Percentiles rank a stretch among this genome's conserved stretches.
These are phyloP conservation scores for Leptobrachium ailaonicum DNA, from an alignment of 2,113 vertebrate genomes.

Conservation along the genomic window DNA sequence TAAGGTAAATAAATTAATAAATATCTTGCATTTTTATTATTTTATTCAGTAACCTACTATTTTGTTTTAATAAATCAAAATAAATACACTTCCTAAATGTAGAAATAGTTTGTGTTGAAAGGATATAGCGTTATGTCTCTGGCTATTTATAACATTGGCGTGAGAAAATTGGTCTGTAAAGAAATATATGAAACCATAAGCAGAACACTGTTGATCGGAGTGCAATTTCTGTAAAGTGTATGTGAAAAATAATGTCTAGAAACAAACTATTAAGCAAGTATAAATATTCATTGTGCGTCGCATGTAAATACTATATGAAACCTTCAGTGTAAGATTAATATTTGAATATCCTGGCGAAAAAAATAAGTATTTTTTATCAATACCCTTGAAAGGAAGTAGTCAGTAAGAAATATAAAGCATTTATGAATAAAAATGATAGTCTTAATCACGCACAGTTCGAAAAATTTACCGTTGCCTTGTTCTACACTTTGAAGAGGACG, in stretches of 20 bases:
- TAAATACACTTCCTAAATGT: not conserved
- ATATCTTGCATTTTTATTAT: no score
- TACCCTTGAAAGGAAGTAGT: conserved; percentile 9
- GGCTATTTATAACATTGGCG: not conserved
- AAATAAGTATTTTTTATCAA: no score
- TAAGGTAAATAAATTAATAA: no score
- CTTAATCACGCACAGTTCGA: conserved; percentile 37
- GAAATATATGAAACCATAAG: not conserved
- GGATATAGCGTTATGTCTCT: not conserved
- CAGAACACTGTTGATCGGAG: not conserved
- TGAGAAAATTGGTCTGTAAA: not conserved
- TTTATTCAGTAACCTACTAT: no score
- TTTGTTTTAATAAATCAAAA: not conserved
- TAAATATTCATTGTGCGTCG: not conserved
- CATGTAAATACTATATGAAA: not conserved
- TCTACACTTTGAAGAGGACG: conserved; percentile 31
- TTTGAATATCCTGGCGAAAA: not conserved
- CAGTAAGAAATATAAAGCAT: conserved; percentile 10
- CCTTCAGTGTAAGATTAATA: not conserved
- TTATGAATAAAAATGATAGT: conserved; percentile 45
- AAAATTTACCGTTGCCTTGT: conserved; percentile 30
- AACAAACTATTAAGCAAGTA: not conserved
- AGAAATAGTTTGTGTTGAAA: not conserved
- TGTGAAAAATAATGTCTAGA: not conserved
- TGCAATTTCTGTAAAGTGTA: not conserved